Evolutionary conservation across 2,888 invertebrate genomes (phyloP), one percentile per base, ranked within the genome.

Genomic region (Drosophila emarginata): DNA sequence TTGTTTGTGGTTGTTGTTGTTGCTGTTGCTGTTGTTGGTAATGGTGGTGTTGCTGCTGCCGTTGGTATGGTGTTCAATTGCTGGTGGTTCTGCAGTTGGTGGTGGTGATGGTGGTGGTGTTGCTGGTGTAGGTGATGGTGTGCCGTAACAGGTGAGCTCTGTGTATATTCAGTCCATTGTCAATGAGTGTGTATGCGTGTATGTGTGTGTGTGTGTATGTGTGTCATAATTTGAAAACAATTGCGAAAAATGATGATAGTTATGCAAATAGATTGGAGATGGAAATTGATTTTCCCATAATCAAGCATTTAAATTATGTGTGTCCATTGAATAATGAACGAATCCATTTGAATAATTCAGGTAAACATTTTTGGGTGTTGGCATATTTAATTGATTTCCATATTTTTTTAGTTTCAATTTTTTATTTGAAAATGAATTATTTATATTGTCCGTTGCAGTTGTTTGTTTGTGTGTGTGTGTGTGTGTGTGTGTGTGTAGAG

Each of bases 21-120:
- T 72, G 79, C 61, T 81, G 87, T 76, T 74, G 85, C 72, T 77
- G 88, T 76, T 58, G 78, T 64, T 45, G 45, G 12, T 45, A 11
- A 57, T 71, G 71, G 72, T 75, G 76, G 74, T 85, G 88, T 84
- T 91, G 93, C 94, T 94, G 94, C 89, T 76, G 89, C 89, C 84
- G 90, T 87, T 85, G 83, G 79, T 82, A 89, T 89, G 88, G 88
- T 79, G 86, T 77, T 78, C 40, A 40, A 40, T 40, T 40, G 40
- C 40, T 40, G 71, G 76, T 76, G 76, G 76, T 75, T 71, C 64
- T 72, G 70, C 64, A 76, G 79, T 70, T 77, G 78, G 69, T 79
- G 82, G 62, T 77, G 79, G 45, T 78, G 84, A 58, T 82, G 88
- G 28, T 79, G 80, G 32, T 76, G 80, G 18, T 80, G 79, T 40